Conservation (phyloP, 2,113 vertebrate genomes). For the Telmatochromis sp. region DNA sequence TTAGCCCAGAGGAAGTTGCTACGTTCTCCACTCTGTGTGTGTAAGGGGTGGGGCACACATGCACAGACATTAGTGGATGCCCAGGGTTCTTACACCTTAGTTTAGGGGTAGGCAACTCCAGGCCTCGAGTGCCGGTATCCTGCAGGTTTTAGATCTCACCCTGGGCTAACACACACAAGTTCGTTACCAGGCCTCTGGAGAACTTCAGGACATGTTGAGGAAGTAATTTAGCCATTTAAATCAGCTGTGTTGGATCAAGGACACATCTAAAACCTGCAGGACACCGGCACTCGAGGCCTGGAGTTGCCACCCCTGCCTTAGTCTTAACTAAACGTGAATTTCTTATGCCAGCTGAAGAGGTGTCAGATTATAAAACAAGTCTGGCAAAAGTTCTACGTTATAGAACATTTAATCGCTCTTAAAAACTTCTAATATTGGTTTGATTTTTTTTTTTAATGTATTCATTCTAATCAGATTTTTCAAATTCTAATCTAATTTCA, state of each 20-base stretch:
- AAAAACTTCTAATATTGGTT: background rate
- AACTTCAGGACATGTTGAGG: fast-evolving
- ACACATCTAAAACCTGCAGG: no score
- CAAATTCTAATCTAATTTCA: fast-evolving
- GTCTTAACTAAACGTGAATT: background rate
- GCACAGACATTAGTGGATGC: background rate
- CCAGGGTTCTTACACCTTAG: background rate
- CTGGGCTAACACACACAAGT: no score
- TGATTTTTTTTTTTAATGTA: background rate
- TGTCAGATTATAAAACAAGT: background rate
- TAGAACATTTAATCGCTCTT: background rate
- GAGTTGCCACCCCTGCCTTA: background rate
- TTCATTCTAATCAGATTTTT: background rate
- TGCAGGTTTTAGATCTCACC: no score
- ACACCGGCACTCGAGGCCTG: fast-evolving
- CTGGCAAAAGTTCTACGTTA: background rate
- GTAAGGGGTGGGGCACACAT: fast-evolving
- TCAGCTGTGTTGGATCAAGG: no score
- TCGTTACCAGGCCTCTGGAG: no score
- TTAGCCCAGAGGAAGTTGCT: background rate
- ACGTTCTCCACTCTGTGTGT: background rate
- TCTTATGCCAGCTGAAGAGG: background rate
- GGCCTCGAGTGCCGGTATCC: fast-evolving
- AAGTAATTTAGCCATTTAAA: no score
- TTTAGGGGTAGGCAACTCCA: background rate